A percentile compares a stretch with the other conserved stretches of the same genome.
Evolutionary conservation across 2,797 vertebrate genomes (phyloP).

Genomic region (Remorina albescens): DNA sequence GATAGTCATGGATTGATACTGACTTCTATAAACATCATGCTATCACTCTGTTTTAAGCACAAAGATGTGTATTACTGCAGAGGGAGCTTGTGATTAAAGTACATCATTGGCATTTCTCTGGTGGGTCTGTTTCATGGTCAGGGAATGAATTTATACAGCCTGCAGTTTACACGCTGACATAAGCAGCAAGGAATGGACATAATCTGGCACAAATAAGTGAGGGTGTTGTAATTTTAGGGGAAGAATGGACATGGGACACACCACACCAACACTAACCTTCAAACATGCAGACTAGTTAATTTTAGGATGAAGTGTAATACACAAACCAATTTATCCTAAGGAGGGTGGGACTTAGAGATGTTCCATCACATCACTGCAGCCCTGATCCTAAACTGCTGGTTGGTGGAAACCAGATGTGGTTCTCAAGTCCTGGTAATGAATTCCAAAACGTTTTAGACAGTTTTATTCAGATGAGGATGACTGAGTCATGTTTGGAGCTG

Average conservation of each 20-base stretch:
- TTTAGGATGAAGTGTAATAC: conserved; percentile 8
- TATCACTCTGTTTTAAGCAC: neutral
- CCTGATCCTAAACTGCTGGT: neutral
- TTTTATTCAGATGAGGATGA: conserved; percentile 7
- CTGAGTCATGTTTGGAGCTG: conserved; percentile 2
- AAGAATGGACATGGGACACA: neutral
- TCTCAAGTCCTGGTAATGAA: conserved; percentile 6
- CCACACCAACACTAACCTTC: conserved; percentile 10
- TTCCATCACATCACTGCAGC: neutral
- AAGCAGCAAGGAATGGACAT: conserved; percentile 66
- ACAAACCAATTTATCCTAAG: neutral
- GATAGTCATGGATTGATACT: neutral
- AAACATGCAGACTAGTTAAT: neutral
- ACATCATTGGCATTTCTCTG: conserved; percentile 43
- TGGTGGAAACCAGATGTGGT: conserved; percentile 20
- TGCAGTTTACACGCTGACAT: conserved; percentile 53
- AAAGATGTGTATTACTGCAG: neutral
- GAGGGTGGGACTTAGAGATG: neutral
- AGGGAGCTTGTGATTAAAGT: neutral
- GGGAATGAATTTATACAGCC: conserved; percentile 10
- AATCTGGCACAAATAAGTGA: conserved; percentile 60
- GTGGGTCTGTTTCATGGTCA: conserved; percentile 3
- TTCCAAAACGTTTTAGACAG: conserved; percentile 8
- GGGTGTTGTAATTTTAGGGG: conserved; percentile 25
- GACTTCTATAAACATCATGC: neutral